Evolutionary conservation across 2,113 vertebrate genomes (phyloP).

Genomic region (Menura novaehollandiae): DNA sequence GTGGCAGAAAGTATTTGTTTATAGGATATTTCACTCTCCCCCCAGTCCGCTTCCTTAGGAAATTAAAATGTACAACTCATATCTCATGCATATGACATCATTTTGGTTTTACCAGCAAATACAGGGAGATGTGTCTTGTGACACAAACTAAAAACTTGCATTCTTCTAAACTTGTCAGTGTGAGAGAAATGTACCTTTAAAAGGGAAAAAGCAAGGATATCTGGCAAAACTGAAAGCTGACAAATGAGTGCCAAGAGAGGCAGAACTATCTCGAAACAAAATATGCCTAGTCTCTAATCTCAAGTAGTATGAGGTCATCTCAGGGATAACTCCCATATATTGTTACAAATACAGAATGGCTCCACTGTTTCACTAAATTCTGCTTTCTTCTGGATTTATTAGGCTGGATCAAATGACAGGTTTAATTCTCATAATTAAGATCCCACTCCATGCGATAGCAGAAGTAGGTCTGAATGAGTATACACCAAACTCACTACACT

Average conservation of each 20-base stretch:
- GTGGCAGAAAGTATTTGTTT: not conserved
- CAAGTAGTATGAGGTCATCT: not conserved
- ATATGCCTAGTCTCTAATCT: not conserved
- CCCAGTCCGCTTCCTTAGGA: not conserved
- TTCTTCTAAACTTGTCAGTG: not conserved
- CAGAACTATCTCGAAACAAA: not conserved
- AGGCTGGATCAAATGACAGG: not conserved
- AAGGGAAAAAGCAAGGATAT: not conserved
- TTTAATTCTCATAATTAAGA: not conserved
- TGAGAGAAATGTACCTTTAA: not conserved
- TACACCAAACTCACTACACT: too few species aligned
- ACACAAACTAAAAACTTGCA: not conserved
- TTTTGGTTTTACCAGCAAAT: not conserved
- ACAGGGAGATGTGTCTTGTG: not conserved
- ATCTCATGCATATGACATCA: not conserved
- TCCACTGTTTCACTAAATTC: not conserved
- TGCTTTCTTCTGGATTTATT: not conserved
- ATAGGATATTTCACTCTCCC: not conserved
- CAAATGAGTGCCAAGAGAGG: not conserved
- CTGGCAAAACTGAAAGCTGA: not conserved
- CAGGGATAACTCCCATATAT: not conserved
- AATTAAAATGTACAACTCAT: not conserved
- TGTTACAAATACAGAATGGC: not conserved
- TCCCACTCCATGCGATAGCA: not conserved
- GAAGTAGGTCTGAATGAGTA: not conserved